Base-by-base conservation (phyloP, 92 coral and sea anemone genomes). In the Zoanthus sociatus region DNA sequence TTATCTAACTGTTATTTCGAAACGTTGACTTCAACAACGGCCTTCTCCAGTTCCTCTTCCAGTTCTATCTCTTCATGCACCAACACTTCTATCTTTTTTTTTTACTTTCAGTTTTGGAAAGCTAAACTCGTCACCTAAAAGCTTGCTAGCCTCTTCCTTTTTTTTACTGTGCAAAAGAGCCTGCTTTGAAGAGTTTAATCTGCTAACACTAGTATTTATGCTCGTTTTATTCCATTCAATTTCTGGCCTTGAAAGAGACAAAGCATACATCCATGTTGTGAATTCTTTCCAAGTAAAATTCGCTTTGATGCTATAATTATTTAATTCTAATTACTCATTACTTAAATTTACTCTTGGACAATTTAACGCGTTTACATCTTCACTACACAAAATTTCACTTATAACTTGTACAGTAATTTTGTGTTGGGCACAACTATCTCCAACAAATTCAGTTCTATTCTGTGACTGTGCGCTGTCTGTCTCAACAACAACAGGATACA, bases 161-260 rank as follows among this genome's bases (percentile, higher is more conserved):
- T 75, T 9, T 14, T 51, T 75, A 18, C 42, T 75, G 26, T 75
- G 58, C 42, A 51, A 75, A 21, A 50, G 9, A 75, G 42, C 63
- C n/a, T 50, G 79, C 42, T 48, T 75, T n/a, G 15, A n/a, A 48
- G 61, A 75, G n/a, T 53, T n/a, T 51, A 76, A 47, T n/a, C 64
- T 76, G 37, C 42, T 53, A 53, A 76, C 81, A 47, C 42, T 47
- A 53, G 67, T 51, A 51, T 55, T 47, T 17, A 76, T 21, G 37
- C 81, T 76, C n/a, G 81, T 47, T 51, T 76, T 66, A 14, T 76
- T 76, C 81, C 81, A 76, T n/a, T 76, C 63, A 47, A 7, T 18
- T n/a, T 76, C 81, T 18, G 81, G 81, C 64, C 81, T 76, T 76
- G 81, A 76, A 47, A 76, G 81, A 47, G 81, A 53, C n/a, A 76